Evolutionary conservation across 2,888 invertebrate species (phyloP), one percentile per base, ranked within the genome.

Genomic region (Netelia melanura): DNA sequence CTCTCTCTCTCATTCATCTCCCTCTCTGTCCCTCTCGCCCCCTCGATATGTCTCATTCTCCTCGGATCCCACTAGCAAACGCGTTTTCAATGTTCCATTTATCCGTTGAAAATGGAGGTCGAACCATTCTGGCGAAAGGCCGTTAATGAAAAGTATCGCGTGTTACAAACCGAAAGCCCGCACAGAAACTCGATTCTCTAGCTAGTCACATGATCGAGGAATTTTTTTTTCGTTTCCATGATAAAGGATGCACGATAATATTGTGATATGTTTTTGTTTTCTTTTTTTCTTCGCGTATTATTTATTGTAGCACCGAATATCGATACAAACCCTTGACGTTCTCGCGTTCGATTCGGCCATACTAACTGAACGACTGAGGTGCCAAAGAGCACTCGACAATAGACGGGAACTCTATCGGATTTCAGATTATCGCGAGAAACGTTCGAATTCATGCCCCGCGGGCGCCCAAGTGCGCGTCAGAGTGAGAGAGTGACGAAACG

Each of bases 291-390:
- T 48, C 48, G 3, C 17, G 23, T 17, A n/a, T 44, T 44, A 65
- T 52, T 65, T 58, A 68, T 38, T 43, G 30, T 25, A 21, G 10
- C 44, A 58, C 30, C 8, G 2, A 3, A 61, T 9, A 21, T 64
- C 6, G 3, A 61, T 48, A 80, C 80, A 52, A 74, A 80, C 80
- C 80, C 30, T 80, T 14, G 80, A 80, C 17, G 67, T 8, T 67
- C 61, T 67, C 25, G 21, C 43, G 48, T 21, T 80, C 44, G 80
- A 44, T 58, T 58, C 80, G 61, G 58, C 72, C 80, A 80, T 80
- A 67, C 67, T 58, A 44, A 80, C 38, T 30, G 80, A 67, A 67
- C 23, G 14, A 70, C 62, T 70, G 44, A 74, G 30, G 1, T 58
- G 56, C 44, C 65, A 11, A 21, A 58, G 65, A 23, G 54, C 79